Evolutionary conservation across 2,113 vertebrate species (phyloP), one percentile per base, ranked within the genome.

Genomic region (Anguilla japonica): DNA sequence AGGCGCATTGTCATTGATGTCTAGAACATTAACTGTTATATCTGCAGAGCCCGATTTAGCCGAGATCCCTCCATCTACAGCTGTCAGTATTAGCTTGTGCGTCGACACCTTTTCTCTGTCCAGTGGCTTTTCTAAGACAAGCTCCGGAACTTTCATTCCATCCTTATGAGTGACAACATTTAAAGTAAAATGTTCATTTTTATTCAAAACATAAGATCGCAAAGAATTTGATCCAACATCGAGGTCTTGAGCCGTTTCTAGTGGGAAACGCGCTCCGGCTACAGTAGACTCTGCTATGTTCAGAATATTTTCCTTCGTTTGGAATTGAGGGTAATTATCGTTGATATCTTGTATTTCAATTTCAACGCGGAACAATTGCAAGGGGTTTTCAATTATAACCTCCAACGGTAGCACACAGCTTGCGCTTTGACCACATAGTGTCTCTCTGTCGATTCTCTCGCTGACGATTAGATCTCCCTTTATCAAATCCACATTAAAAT

Each of bases 1-100:
- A 0, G 96, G 96, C 60, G 94, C 91, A 20, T 97, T 96, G 90
- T 97, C 96, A 83, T 96, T 97, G 80, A 94, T 91, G 87, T 97
- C 96, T 40, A 81, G 26, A 18, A 85, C 84, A 26, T 60, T 46
- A 29, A 85, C 50, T 4, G 34, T 57, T 39, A 85, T 85, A 5
- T 85, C 71, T 22, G 78, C 50, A 50, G 78, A 43, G 0, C 84
- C 84, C 11, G 84, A 85, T 9, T 34, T 80, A 41, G 84, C 84
- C 14, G 84, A 78, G 50, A 15, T 85, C 15, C 84, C 84, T 53
- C 84, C 84, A 46, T 85, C 84, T 41, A 81, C 40, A 34, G 84
- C 84, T 8, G 84, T 81, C 7, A 97, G 87, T 0, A 89, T 92
- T 18, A 96, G 85, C 18, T 88, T 90, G 84, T 96, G 91, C 78